phyloP scores from a whole-genome alignment of 2,113 vertebrate genomes.

The Hoplias malabaricus region DNA sequence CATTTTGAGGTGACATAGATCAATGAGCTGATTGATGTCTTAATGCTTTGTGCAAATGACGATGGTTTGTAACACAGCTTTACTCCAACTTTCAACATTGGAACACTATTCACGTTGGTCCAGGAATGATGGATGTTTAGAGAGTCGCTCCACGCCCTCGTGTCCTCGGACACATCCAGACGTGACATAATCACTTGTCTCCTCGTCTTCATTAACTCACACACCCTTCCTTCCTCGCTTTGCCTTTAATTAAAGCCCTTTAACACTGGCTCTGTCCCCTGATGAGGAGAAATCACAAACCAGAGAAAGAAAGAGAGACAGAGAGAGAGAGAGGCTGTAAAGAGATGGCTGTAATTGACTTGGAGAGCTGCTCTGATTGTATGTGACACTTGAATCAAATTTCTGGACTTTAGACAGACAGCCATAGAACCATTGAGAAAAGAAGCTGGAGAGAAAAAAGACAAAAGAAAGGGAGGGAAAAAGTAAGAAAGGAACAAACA shows the following conservation, averaged over 20 bases:
- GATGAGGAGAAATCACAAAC: too few species aligned
- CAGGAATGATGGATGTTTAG: constrained; percentile 2
- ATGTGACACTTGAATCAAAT: constrained; percentile 34
- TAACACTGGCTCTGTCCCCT: constrained; percentile 31
- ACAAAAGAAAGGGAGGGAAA: not conserved
- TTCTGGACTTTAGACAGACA: constrained; percentile 19
- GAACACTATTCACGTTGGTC: not conserved
- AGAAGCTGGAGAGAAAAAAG: not conserved
- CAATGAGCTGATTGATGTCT: constrained; percentile 38
- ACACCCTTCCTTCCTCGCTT: constrained; percentile 33
- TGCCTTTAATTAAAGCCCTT: constrained; percentile 39
- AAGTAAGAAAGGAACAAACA: not conserved
- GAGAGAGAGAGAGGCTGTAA: not conserved
- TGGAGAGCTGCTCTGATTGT: constrained; percentile 14
- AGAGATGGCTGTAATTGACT: constrained; percentile 24
- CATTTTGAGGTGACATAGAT: constrained; percentile 33
- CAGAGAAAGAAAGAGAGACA: not conserved
- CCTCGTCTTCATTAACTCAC: constrained; percentile 39
- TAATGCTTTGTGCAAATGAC: constrained; percentile 35
- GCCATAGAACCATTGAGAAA: constrained; percentile 3
- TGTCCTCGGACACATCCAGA: constrained; percentile 11
- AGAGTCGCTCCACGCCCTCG: not conserved
- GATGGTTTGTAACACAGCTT: not conserved
- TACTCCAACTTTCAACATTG: not conserved
- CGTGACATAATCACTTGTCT: constrained; percentile 10